These are phyloP conservation scores for Phyllotis vaccarum DNA, from an alignment of 2,797 vertebrate genomes.

Conservation along the genomic window DNA sequence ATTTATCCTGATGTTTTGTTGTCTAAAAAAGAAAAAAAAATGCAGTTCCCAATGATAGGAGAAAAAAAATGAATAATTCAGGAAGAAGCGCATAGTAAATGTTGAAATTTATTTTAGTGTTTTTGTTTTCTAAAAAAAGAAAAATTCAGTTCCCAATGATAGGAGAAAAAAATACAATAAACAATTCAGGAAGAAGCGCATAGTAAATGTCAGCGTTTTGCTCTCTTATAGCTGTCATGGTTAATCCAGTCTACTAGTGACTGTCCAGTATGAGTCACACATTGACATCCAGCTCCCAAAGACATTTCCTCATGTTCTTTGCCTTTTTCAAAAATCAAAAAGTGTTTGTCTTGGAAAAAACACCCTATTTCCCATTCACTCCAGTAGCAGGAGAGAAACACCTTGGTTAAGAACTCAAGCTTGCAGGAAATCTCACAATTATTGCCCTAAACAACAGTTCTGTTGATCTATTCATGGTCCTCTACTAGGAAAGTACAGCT, in stretches of 20 bases:
- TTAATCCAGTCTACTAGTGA: background rate
- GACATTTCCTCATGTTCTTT: background rate
- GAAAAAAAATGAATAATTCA: constrained; percentile 21
- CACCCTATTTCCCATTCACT: background rate
- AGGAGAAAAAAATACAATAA: background rate
- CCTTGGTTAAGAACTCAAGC: background rate
- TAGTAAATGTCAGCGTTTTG: background rate
- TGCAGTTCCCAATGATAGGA: background rate
- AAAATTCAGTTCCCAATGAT: background rate
- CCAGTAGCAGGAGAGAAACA: background rate
- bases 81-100: too few species aligned
- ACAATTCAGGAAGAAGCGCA: constrained; percentile 16
- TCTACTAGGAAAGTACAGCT: background rate
- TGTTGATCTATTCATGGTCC: background rate
- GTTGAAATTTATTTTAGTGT: background rate
- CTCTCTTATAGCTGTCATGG: background rate
- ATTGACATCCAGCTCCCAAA: background rate
- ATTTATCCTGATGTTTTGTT: background rate
- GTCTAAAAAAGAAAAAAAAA: background rate
- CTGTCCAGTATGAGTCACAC: background rate
- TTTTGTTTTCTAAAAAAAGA: constrained; percentile 5
- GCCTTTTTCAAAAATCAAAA: constrained; percentile 13
- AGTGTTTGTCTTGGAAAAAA: background rate
- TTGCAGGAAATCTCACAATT: background rate
- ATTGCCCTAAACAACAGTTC: background rate